Evolutionary conservation across 2,888 invertebrate species (phyloP).

Genomic region (Omphaloscelis lunosa): DNA sequence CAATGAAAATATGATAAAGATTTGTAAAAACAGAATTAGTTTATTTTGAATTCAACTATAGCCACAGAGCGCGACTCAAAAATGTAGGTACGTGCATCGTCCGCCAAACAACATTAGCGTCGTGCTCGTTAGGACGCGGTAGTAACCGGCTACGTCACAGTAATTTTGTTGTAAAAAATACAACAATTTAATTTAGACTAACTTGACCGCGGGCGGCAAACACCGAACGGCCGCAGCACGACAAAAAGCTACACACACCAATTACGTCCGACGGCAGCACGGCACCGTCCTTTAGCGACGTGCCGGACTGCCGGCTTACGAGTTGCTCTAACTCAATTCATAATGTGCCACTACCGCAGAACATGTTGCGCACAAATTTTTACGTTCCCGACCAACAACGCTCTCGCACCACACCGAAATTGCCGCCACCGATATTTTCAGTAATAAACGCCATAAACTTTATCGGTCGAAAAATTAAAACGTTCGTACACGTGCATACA

Average conservation of each 20-base stretch:
- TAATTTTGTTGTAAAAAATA: slow-evolving; percentile 88
- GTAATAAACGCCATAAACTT: slow-evolving; percentile 65
- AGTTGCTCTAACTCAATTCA: slow-evolving; percentile 87
- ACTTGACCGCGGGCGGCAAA: slow-evolving; percentile 85
- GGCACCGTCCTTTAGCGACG: slow-evolving; percentile 75
- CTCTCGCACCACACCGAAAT: slow-evolving; percentile 63
- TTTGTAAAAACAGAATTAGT: slow-evolving; percentile 49
- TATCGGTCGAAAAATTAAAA: slow-evolving; percentile 65
- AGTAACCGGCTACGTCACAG: slow-evolving; percentile 70
- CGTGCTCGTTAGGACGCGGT: slow-evolving; percentile 77
- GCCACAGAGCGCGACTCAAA: slow-evolving; percentile 46
- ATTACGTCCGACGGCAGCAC: slow-evolving; percentile 79
- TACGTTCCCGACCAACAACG: slow-evolving; percentile 76
- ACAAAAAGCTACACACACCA: slow-evolving; percentile 89
- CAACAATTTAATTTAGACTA: slow-evolving; percentile 89
- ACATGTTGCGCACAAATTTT: slow-evolving; percentile 78
- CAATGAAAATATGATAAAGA: slow-evolving; percentile 50
- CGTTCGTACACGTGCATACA: slow-evolving; percentile 57
- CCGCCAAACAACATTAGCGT: slow-evolving; percentile 81
- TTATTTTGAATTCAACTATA: slow-evolving; percentile 50
- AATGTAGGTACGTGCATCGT: slow-evolving; percentile 62
- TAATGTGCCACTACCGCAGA: slow-evolving; percentile 77
- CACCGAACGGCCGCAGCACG: slow-evolving; percentile 80
- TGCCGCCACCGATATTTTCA: slow-evolving; percentile 59
- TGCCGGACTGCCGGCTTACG: slow-evolving; percentile 76